Evolutionary conservation across 2,113 vertebrate genomes (phyloP), one percentile per base, ranked within the genome.

Genomic region (Leucopsar rothschildi): DNA sequence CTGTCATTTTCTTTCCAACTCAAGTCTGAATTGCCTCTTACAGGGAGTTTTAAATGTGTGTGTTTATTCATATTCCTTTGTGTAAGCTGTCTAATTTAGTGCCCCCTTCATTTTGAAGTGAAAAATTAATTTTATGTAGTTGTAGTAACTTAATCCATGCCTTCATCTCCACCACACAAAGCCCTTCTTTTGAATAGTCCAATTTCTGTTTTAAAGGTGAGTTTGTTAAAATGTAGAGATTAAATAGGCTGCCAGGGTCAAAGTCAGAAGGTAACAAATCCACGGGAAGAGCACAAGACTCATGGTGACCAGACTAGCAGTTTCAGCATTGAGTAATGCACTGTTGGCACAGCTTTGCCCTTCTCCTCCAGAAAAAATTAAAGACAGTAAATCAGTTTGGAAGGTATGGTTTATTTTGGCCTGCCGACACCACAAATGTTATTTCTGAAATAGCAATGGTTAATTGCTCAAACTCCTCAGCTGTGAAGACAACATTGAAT

Each of bases 361-460:
- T 86, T 90, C 92, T 78, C 60, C 86, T 64, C 44, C 49, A 71
- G 61, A 52, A 91, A 86, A 90, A 92, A 82, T 29, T 64, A 72
- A 69, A 83, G 66, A 23, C 78, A 55, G 75, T 96, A 96, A 95
- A 95, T 96, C 94, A 96, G 63, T 88, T 93, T 4, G 28, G 90
- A 94, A 96, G 68, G 79, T 88, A 83, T 12, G 68, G 90, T 90
- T 96, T 96, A 47, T 85, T 96, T 95, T 96, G 93, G 93, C 93
- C 86, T 69, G 55, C 50, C 0, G 9, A 91, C 84, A 82, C 71
- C 52, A 80, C 76, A 90, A 93, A 96, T 93, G 76, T 96, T 90
- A 90, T 92, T 96, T 92, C 92, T 94, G 90, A 92, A 93, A 83
- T 9, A 92, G 82, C 2, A 9, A 47, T 88, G 60, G 82, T 88